Conservation (phyloP, 2,113 vertebrate species). For the Cathartes aura region DNA sequence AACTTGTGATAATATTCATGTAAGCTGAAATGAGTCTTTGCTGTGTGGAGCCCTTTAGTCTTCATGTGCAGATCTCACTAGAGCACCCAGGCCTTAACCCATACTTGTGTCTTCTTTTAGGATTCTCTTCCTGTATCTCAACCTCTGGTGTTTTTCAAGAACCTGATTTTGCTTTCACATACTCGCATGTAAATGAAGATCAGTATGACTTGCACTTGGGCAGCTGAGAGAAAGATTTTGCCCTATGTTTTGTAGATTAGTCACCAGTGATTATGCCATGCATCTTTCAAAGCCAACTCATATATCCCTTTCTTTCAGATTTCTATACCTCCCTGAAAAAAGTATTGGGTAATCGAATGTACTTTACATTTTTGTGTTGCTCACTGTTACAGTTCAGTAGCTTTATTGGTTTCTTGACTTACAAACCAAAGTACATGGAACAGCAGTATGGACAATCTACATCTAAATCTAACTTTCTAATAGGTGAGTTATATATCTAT, state of each 20-base stretch:
- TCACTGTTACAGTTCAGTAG: conserved; percentile 79
- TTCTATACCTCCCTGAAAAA: conserved; percentile 85
- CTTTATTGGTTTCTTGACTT: conserved; percentile 85
- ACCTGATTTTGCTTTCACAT: background rate
- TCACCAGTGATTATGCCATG: background rate
- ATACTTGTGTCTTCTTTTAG: background rate
- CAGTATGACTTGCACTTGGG: background rate
- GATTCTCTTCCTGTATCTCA: background rate
- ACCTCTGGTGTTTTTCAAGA: background rate
- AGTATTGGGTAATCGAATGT: conserved; percentile 82
- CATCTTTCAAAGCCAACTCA: background rate
- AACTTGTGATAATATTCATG: background rate
- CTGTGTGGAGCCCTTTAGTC: background rate
- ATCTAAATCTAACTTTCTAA: conserved; percentile 86
- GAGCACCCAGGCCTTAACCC: background rate
- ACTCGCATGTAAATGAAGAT: background rate
- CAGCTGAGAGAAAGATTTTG: background rate
- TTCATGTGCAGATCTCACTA: background rate
- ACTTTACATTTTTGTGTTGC: conserved; percentile 75
- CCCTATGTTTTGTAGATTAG: background rate
- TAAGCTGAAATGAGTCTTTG: background rate
- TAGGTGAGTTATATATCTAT: conserved; percentile 77
- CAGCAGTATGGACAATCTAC: conserved; percentile 89
- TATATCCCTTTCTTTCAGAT: conserved; percentile 72
- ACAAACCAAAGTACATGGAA: conserved; percentile 90